Evolutionary conservation across 2,797 vertebrate species (phyloP).

Genomic region (Micropoecilia bifurca): DNA sequence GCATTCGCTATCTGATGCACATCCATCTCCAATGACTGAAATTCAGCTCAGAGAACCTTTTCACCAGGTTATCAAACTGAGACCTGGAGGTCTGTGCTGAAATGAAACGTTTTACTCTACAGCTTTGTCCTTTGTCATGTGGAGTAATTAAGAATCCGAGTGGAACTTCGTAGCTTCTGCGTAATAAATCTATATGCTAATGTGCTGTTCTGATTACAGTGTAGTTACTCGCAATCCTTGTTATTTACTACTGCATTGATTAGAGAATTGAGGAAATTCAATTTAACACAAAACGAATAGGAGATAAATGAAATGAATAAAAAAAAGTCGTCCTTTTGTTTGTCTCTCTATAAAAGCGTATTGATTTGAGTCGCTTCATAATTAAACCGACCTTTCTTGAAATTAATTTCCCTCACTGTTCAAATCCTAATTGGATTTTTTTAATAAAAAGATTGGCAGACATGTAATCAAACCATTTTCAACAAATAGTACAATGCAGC

Average conservation of each 20-base stretch:
- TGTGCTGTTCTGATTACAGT: conserved; percentile 17
- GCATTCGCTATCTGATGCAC: conserved; percentile 32
- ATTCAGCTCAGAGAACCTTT: conserved; percentile 48
- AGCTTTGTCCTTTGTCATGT: conserved; percentile 8
- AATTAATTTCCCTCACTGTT: conserved; percentile 63
- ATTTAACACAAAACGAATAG: neutral
- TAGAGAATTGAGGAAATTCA: neutral
- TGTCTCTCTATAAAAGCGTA: conserved; percentile 59
- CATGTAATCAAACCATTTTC: neutral
- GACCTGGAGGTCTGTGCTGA: conserved; percentile 9
- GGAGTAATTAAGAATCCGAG: conserved; percentile 30
- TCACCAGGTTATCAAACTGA: conserved; percentile 1
- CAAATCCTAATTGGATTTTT: conserved; percentile 48
- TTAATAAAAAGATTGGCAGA: neutral
- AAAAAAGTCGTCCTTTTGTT: conserved; percentile 38
- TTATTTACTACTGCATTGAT: conserved; percentile 11
- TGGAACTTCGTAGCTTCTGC: conserved; percentile 3
- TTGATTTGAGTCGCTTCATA: conserved; percentile 77
- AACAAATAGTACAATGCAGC: neutral
- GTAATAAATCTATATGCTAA: conserved; percentile 50
- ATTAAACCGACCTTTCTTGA: conserved; percentile 68
- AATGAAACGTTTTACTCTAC: conserved; percentile 16
- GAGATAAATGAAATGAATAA: conserved; percentile 11
- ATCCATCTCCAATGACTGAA: conserved; percentile 54
- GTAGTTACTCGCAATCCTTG: conserved; percentile 14